phyloP scores from a whole-genome alignment of 2,113 vertebrate genomes.

The Phoxinus phoxinus region DNA sequence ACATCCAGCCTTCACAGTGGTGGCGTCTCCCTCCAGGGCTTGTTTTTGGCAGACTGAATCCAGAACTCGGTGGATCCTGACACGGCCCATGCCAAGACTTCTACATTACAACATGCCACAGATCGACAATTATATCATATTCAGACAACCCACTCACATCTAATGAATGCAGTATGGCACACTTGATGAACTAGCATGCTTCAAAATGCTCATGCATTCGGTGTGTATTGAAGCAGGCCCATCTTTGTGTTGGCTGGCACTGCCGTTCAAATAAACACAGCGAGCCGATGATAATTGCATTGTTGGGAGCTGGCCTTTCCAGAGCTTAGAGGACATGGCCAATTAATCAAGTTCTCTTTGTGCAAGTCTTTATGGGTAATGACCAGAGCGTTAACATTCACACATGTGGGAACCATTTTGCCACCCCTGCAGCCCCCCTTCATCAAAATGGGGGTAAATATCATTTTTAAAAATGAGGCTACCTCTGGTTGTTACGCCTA shows the following conservation, averaged over 20 bases:
- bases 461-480: conserved; percentile 69
- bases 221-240: neutral
- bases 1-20: conserved; percentile 34
- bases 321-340: conserved; percentile 73
- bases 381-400: conserved; percentile 80
- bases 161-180: neutral
- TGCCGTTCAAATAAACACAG: conserved; percentile 82
- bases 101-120: conserved; percentile 1
- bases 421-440: conserved; percentile 56
- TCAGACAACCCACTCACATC: neutral
- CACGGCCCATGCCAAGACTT: neutral
- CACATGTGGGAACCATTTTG: conserved; percentile 91
- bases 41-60: conserved; percentile 27
- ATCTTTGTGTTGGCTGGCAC: conserved; percentile 57
- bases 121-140: conserved; percentile 6
- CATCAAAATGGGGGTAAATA: conserved; percentile 85
- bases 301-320: conserved; percentile 76
- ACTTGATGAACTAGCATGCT: neutral
- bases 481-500: conserved; percentile 58
- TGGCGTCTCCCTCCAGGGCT: conserved; percentile 10
- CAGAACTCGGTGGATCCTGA: neutral
- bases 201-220: neutral
- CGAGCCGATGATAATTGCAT: conserved; percentile 85
- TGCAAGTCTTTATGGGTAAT: conserved; percentile 81
- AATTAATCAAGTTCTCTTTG: conserved; percentile 88